These are phyloP conservation scores for Tenthredo livida DNA, from an alignment of 2,888 invertebrate species.

Conservation along the genomic window DNA sequence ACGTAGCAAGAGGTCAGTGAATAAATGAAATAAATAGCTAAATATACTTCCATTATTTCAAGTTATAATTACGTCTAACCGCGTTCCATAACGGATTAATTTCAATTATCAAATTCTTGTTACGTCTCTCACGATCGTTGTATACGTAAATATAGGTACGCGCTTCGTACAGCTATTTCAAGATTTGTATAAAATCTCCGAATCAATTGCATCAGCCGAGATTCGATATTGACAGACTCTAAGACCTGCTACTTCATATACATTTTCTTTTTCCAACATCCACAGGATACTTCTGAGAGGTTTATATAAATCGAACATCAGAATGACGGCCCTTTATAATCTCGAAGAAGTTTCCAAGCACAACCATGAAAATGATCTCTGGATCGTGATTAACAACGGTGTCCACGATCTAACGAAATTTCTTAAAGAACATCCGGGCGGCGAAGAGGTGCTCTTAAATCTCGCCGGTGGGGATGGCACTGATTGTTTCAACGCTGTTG, in stretches of 20 bases:
- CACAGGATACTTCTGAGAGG: background rate
- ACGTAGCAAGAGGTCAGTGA: background rate
- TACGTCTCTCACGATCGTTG: background rate
- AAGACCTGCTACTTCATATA: background rate
- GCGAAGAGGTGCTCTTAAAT: slow-evolving; percentile 82
- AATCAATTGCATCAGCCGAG: background rate
- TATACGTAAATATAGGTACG: background rate
- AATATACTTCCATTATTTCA: background rate
- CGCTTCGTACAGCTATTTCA: background rate
- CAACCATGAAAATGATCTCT: slow-evolving; percentile 77
- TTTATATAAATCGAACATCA: background rate
- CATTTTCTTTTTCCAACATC: background rate
- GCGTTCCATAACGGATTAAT: background rate
- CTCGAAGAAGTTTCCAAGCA: slow-evolving; percentile 79
- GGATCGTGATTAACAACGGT: slow-evolving; percentile 81
- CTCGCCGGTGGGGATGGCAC: slow-evolving; percentile 82
- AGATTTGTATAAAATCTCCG: background rate
- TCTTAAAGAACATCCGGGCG: slow-evolving; percentile 82
- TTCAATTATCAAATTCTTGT: background rate
- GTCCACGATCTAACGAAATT: slow-evolving; percentile 83
- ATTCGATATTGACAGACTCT: background rate
- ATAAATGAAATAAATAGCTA: background rate
- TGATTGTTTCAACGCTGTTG: slow-evolving; percentile 85
- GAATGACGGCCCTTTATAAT: slow-evolving; percentile 67
- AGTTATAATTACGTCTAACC: background rate